phyloP scores from a whole-genome alignment of 2,797 vertebrate genomes.

The Danio jaintianensis region DNA sequence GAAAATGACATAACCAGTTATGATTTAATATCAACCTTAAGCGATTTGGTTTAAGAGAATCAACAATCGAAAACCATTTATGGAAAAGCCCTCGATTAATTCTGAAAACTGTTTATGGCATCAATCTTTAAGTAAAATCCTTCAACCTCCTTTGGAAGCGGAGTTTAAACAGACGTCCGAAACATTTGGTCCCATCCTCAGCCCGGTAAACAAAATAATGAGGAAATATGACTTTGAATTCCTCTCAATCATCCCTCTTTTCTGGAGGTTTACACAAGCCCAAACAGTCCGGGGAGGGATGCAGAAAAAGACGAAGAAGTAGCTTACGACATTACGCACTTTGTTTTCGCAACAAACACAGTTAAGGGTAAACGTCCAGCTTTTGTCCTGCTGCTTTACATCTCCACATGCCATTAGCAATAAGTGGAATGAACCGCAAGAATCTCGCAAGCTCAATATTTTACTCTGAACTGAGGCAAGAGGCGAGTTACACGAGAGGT shows the following conservation, averaged over 20 bases:
- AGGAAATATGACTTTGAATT: conserved; percentile 47
- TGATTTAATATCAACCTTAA: conserved; percentile 10
- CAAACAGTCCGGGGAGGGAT: conserved; percentile 48
- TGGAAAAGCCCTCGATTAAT: conserved; percentile 29
- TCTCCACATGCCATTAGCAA: conserved; percentile 58
- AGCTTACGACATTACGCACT: conserved; percentile 46
- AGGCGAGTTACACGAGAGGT: conserved; percentile 22
- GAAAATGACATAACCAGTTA: background rate
- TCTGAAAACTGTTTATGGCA: conserved; percentile 43
- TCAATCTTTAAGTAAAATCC: conserved; percentile 41
- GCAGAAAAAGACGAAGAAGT: conserved; percentile 41
- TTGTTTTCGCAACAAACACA: conserved; percentile 46
- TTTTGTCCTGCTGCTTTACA: conserved; percentile 49
- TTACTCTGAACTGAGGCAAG: conserved; percentile 21
- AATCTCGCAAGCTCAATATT: conserved; percentile 44
- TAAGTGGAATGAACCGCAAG: conserved; percentile 50
- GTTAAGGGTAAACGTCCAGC: conserved; percentile 38
- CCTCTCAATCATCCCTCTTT: conserved; percentile 29
- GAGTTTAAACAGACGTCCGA: conserved; percentile 31
- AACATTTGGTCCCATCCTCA: conserved; percentile 44
- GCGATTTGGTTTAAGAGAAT: background rate
- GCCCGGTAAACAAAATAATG: conserved; percentile 51
- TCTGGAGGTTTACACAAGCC: conserved; percentile 53
- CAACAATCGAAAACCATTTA: conserved; percentile 11
- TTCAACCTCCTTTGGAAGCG: conserved; percentile 16